Base-by-base conservation (phyloP, 2,888 invertebrate species). In the Chrysotoxum bicinctum region DNA sequence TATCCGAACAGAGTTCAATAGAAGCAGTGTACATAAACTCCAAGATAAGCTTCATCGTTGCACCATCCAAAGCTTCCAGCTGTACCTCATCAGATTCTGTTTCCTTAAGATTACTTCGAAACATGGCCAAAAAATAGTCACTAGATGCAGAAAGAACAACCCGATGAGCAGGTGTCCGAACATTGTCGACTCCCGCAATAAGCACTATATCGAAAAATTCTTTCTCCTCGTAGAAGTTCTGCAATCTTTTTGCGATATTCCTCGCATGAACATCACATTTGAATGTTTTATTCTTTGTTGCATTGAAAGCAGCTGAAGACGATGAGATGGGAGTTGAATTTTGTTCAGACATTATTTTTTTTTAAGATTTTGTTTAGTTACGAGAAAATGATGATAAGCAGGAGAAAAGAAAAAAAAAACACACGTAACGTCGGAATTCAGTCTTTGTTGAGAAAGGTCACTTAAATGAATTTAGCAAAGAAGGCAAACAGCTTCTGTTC, bases 101-200 rank as follows among this genome's bases (percentile, higher is more conserved):
- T 10, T 66, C 66, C 7, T 35, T 66, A 8, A 66, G 50, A 37
- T 66, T 66, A n/a, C 66, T 66, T 3, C 66, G 32, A 50, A 66
- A 66, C 66, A 66, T 66, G n/a, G 66, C 66, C 35, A 66, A 7
- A 23, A 66, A 66, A 16, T 66, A 66, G 26, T 66, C 66, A 12
- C 66, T 66, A 0, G 50, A 66, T 14, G 66, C 66, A 21, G 66
- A 66, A 3, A 66, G 66, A 8, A 66, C 50, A 6, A 66, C 50
- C n/a, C 43, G 45, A 50, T 66, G 66, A 9, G 66, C 66, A 10
- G 21, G 32, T n/a, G 50, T 9, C 8, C 35, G 32, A 14, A 50
- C 23, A 48, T 50, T 50, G 35, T 66, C 66, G 2, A 50, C 37
- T n/a, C 66, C 66, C 6, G 66, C 66, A 10, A 66, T 50, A 4